A percentile compares a stretch with the other conserved stretches of the same genome.
These are phyloP conservation scores for Delichon dasypus DNA, from an alignment of 2,797 vertebrate species.

Conservation along the genomic window DNA sequence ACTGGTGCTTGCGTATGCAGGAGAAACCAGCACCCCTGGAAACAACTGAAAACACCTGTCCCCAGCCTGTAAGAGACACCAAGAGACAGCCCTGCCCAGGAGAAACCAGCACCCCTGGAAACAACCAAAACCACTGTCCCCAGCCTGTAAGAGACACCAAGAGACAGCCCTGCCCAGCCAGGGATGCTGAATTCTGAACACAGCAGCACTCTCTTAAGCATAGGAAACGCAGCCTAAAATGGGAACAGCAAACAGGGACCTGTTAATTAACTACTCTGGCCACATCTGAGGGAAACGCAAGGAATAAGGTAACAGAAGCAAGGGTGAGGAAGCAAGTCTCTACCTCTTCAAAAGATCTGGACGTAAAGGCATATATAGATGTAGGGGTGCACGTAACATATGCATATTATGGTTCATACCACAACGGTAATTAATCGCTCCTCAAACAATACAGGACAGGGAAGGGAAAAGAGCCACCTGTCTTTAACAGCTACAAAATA, in stretches of 20 bases:
- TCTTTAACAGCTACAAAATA: background rate
- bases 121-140: too few species aligned
- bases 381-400: background rate
- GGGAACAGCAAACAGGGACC: background rate
- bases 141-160: too few species aligned
- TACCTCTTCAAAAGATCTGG: background rate
- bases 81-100: too few species aligned
- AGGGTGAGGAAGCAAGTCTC: background rate
- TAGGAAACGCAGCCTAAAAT: background rate
- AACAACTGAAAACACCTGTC: fast-evolving
- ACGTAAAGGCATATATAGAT: background rate
- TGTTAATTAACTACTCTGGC: background rate
- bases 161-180: background rate
- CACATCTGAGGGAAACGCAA: background rate
- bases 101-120: too few species aligned
- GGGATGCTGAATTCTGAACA: background rate
- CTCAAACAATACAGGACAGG: background rate
- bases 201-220: too few species aligned
- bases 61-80: too few species aligned
- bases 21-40: background rate
- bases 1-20: fast-evolving
- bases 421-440: background rate
- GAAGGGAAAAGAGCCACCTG: background rate
- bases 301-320: background rate
- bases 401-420: background rate